These are phyloP conservation scores for Sinonovacula constricta DNA, from an alignment of 1,140 invertebrate genomes.

Conservation along the genomic window DNA sequence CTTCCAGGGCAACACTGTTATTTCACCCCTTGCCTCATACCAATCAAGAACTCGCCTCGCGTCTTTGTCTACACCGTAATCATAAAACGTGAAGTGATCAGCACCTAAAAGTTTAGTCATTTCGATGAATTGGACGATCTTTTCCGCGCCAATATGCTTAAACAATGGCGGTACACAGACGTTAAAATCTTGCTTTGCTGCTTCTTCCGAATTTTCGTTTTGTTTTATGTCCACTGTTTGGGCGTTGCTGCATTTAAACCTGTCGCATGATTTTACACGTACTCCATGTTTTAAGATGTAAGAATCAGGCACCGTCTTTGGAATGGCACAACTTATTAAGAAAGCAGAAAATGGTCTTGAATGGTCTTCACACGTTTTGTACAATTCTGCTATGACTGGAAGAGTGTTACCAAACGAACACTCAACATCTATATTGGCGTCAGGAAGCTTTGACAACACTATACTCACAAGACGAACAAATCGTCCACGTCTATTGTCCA, in stretches of 20 bases:
- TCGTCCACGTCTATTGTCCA: background rate
- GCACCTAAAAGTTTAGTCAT: conserved; percentile 71
- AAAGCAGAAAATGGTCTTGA: background rate
- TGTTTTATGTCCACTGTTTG: background rate
- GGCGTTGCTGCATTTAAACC: background rate
- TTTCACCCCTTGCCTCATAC: conserved; percentile 59
- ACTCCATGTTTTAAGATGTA: background rate
- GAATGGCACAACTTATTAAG: conserved; percentile 9
- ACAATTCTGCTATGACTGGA: background rate
- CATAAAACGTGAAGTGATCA: conserved; percentile 71
- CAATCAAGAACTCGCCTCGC: conserved; percentile 59
- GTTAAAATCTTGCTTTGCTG: background rate
- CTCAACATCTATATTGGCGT: background rate
- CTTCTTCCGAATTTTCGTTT: background rate
- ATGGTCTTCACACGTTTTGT: conserved; percentile 7
- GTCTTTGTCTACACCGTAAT: conserved; percentile 57
- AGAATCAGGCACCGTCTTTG: background rate
- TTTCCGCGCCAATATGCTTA: conserved; percentile 62
- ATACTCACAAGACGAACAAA: conserved; percentile 1
- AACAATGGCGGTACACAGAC: conserved; percentile 66
- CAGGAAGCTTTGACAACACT: background rate
- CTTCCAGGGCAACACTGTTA: conserved; percentile 68
- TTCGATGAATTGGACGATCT: conserved; percentile 74
- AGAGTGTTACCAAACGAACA: background rate
- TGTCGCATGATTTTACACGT: background rate